Conservation (phyloP, 2,888 invertebrate genomes). For the Eupeodes latifasciatus region DNA sequence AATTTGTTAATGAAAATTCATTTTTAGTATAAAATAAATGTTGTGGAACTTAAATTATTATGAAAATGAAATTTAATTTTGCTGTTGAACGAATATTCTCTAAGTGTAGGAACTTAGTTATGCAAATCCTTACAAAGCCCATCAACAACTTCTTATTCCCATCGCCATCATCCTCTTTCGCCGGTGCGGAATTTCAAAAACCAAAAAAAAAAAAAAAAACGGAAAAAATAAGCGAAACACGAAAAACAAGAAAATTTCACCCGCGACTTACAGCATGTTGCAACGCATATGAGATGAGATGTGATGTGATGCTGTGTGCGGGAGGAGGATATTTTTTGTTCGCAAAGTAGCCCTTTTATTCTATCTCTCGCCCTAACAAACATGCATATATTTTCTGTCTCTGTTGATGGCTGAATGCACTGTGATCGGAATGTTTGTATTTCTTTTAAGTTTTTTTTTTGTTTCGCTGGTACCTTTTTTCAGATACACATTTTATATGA, state of each 20-base stretch:
- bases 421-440: slow-evolving; percentile 63
- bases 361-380: background rate
- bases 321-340: slow-evolving; percentile 62
- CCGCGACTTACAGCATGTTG: slow-evolving; percentile 68
- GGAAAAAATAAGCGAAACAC: slow-evolving; percentile 48
- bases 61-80: no score
- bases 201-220: slow-evolving; percentile 35
- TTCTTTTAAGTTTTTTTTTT: slow-evolving; percentile 17
- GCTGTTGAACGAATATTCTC: background rate
- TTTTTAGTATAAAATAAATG: no score
- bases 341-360: slow-evolving; percentile 24
- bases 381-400: background rate
- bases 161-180: slow-evolving; percentile 28
- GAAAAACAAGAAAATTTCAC: slow-evolving; percentile 75
- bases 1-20: no score
- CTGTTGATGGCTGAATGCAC: slow-evolving; percentile 32
- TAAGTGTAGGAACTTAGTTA: slow-evolving; percentile 34
- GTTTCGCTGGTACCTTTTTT: slow-evolving; percentile 55
- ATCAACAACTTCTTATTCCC: slow-evolving; percentile 40
- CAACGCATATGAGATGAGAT: background rate
- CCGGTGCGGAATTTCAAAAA: slow-evolving; percentile 46
- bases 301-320: slow-evolving; percentile 55
- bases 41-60: no score
- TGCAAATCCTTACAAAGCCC: slow-evolving; percentile 65
- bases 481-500: slow-evolving; percentile 56